Conservation (phyloP, 2,888 invertebrate genomes). For the Sabatieria punctata region DNA sequence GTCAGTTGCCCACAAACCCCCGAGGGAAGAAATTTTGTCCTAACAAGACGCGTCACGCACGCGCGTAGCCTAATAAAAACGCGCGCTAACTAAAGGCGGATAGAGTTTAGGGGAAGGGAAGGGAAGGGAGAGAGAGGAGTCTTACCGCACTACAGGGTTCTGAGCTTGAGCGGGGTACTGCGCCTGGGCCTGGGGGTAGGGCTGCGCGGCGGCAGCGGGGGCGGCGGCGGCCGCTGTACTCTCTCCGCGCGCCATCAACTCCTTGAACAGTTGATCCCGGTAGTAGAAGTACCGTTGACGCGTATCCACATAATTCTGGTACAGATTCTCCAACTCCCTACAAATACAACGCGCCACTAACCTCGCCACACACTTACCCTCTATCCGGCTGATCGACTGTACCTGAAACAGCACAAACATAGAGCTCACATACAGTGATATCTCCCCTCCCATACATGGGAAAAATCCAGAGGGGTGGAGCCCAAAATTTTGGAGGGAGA, state of each 20-base stretch:
- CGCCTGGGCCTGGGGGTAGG: too few relatives aligned
- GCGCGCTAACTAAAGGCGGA: neutral
- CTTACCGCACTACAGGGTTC: too few relatives aligned
- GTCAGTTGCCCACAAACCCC: neutral
- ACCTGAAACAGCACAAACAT: conserved; percentile 8
- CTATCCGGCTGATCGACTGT: neutral
- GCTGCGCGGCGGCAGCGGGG: neutral
- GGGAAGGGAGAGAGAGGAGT: neutral
- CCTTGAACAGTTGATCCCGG: conserved; percentile 24
- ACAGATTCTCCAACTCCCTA: conserved; percentile 24
- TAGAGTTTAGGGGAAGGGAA: neutral
- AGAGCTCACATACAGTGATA: too few relatives aligned
- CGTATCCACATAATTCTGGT: conserved; percentile 23
- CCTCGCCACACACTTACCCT: neutral
- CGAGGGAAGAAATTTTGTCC: neutral
- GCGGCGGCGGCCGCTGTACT: conserved; percentile 8
- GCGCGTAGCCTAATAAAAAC: neutral
- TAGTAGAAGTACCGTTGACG: conserved; percentile 25
- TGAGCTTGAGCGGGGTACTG: too few relatives aligned
- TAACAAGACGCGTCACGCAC: neutral
- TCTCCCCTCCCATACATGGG: too few relatives aligned
- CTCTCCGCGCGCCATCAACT: conserved; percentile 14
- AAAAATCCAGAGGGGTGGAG: neutral
- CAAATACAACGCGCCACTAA: neutral
- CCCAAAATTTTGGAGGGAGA: too few relatives aligned